Conservation (phyloP, 2,797 vertebrate species). For the Loris lydekkerianus region DNA sequence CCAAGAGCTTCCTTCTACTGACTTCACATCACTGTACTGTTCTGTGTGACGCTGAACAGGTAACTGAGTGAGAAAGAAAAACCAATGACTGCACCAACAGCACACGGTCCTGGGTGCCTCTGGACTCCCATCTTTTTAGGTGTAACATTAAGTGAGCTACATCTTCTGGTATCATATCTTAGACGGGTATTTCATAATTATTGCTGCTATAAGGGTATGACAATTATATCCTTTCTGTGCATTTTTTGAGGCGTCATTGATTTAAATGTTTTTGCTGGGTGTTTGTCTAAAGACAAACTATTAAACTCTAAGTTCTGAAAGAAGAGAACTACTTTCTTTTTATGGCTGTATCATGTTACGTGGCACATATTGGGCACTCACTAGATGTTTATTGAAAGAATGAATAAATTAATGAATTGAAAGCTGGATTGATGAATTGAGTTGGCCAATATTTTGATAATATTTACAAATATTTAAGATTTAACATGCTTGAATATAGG, state of each 20-base stretch:
- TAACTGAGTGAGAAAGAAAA: constrained; percentile 3
- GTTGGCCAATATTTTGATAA: background rate
- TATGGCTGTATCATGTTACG: background rate
- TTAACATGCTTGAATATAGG: background rate
- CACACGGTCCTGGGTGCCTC: background rate
- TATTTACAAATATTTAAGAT: background rate
- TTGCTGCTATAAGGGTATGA: constrained; percentile 55
- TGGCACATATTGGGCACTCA: background rate
- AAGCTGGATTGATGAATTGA: background rate
- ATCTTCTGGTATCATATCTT: constrained; percentile 49
- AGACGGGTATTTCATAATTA: background rate
- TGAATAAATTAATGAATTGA: constrained; percentile 5
- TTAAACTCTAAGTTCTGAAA: background rate
- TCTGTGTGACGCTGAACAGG: background rate
- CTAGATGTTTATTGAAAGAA: background rate
- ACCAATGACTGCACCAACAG: background rate
- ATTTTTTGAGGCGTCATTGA: background rate
- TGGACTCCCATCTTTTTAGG: constrained; percentile 23
- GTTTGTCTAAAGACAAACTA: background rate
- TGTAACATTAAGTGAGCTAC: constrained; percentile 34
- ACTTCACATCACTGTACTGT: background rate
- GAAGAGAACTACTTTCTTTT: background rate
- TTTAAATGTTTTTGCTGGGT: constrained; percentile 19
- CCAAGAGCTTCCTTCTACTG: background rate
- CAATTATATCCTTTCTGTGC: background rate